These are phyloP conservation scores for Paramormyrops kingsleyae DNA, from an alignment of 2,113 vertebrate genomes.

Conservation along the genomic window DNA sequence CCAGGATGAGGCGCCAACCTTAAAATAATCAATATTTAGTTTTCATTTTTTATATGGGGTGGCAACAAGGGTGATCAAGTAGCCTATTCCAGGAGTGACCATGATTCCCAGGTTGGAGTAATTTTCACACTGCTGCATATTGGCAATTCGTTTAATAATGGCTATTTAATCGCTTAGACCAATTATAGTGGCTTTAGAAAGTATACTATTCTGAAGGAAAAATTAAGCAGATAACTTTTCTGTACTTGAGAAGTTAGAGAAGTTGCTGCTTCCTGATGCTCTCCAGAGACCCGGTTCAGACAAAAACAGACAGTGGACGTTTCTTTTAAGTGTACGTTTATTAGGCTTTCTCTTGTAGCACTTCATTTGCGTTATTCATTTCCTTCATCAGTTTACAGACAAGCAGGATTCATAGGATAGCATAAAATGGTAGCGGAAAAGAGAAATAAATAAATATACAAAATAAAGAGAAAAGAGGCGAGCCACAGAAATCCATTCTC, in stretches of 20 bases:
- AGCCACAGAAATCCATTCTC: slow-evolving; percentile 5
- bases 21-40: neutral
- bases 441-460: slow-evolving; percentile 9
- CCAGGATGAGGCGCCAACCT: neutral
- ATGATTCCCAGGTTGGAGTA: neutral
- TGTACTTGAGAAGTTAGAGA: neutral
- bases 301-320: neutral
- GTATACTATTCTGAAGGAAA: neutral
- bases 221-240: neutral
- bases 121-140: neutral
- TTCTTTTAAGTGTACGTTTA: slow-evolving; percentile 18
- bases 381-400: slow-evolving; percentile 19
- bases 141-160: neutral
- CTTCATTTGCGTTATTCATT: slow-evolving; percentile 10
- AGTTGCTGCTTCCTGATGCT: neutral
- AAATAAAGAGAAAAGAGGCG: slow-evolving; percentile 3
- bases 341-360: slow-evolving; percentile 13
- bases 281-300: neutral
- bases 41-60: neutral
- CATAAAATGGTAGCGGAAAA: slow-evolving; percentile 1
- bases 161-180: neutral
- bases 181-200: neutral
- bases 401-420: slow-evolving; percentile 14
- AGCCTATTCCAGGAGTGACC: neutral
- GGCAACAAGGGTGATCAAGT: neutral